Conservation (phyloP, 2,113 vertebrate genomes). For the Paratilapia polleni region DNA sequence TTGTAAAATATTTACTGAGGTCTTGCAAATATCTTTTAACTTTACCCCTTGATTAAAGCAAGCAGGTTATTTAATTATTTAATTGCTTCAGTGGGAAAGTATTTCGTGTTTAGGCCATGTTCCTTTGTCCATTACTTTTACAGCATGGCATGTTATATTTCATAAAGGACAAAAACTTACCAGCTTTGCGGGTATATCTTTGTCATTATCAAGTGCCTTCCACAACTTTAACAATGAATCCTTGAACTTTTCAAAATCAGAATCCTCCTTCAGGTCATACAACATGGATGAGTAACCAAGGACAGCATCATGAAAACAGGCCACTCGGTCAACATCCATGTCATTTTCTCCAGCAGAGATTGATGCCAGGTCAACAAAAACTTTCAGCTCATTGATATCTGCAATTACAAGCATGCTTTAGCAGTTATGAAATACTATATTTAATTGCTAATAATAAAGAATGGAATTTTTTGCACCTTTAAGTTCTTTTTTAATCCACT, state of each 20-base stretch:
- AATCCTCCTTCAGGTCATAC: conserved; percentile 77
- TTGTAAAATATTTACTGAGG: no score
- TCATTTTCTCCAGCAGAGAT: conserved; percentile 94
- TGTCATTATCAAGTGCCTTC: conserved; percentile 88
- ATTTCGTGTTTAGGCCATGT: no score
- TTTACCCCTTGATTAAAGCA: rapidly evolving
- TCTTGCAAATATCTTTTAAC: neutral
- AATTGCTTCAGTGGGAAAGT: neutral
- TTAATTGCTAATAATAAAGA: neutral
- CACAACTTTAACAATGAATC: conserved; percentile 81
- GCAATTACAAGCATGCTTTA: neutral
- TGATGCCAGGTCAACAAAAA: conserved; percentile 92
- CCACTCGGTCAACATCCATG: conserved; percentile 89
- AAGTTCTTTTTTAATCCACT: conserved; percentile 86
- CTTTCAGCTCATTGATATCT: conserved; percentile 90
- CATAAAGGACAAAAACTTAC: conserved; percentile 64
- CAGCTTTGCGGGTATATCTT: conserved; percentile 84
- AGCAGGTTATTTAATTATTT: neutral
- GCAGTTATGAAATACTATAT: neutral
- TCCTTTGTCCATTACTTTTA: neutral
- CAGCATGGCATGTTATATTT: neutral
- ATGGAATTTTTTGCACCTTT: conserved; percentile 71
- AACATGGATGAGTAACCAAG: conserved; percentile 87
- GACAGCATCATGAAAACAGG: conserved; percentile 89
- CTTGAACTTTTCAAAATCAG: conserved; percentile 78